Evolutionary conservation across 2,113 vertebrate genomes (phyloP).

Genomic region (Drymodes brunneopygia): DNA sequence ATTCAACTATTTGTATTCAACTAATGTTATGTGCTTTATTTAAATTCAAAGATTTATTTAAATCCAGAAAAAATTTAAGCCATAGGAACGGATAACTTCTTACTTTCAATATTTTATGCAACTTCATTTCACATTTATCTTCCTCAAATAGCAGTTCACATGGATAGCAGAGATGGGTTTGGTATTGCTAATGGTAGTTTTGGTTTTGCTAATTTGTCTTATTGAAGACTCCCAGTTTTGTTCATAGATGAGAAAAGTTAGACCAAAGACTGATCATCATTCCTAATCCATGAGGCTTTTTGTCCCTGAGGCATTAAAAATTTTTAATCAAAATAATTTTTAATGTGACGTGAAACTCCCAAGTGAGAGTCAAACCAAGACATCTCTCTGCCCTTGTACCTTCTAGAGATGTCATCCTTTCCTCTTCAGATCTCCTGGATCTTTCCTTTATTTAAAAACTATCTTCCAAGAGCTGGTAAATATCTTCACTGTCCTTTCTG

Average conservation of each 20-base stretch:
- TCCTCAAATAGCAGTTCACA: neutral
- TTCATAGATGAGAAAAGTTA: neutral
- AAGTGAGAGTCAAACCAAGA: neutral
- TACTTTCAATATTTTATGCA: neutral
- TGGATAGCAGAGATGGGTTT: neutral
- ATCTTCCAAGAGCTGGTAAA: neutral
- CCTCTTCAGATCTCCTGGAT: neutral
- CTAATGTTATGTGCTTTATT: neutral
- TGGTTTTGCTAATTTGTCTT: neutral
- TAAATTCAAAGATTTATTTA: neutral
- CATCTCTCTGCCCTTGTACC: neutral
- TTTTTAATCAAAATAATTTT: neutral
- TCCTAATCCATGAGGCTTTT: neutral
- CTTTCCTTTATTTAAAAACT: neutral
- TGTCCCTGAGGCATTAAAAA: neutral
- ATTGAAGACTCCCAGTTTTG: neutral
- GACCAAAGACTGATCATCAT: neutral
- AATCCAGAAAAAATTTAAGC: neutral
- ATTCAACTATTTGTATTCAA: neutral
- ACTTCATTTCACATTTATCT: neutral
- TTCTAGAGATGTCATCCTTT: neutral
- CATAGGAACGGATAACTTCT: neutral
- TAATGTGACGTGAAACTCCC: neutral
- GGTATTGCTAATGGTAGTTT: neutral
- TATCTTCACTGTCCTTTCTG: too few relatives aligned